Base-by-base conservation (phyloP, 1,140 invertebrate species). In the Meloidogyne chitwoodi region DNA sequence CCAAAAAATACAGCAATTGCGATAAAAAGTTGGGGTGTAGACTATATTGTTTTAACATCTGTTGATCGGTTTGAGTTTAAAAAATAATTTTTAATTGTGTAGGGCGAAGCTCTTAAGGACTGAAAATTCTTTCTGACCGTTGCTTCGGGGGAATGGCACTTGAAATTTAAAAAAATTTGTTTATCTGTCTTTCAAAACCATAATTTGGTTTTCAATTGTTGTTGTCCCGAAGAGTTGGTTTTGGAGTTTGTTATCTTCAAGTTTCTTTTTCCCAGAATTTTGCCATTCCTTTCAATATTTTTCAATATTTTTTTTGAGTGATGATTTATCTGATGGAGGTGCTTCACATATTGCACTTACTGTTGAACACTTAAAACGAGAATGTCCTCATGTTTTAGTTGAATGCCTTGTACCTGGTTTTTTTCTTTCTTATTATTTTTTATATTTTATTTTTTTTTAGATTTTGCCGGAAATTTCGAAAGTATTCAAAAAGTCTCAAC, bases 21-120 rank as follows among this genome's bases (percentile, higher is more conserved):
- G 3, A 93, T 99, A 81, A 91, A 92, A 66, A 91, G 93, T 63
- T 99, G 96, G 96, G 94, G 94, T 14, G 89, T 99, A 12, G 94
- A 96, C 87, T 99, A 99, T 89, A 92, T 99, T 77, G 96, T 99
- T 26, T 88, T 99, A 3, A 99, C 97, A 4, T 98, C 95, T 19
- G 96, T 99, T 0, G 96, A 99, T 88, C 90, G 97, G 88, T 96
- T 98, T 90, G 27, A 12, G 19, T 24, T 38, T 24, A 10, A 26
- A 6, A 26, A 2, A 41, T 41, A 16, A 12, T 24, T 22, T 16
- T 24, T 2, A 11, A 26, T 26, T 34, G n/a, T n/a, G n/a, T n/a
- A n/a, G n/a, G n/a, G n/a, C n/a, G n/a, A n/a, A n/a, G n/a, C n/a
- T n/a, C n/a, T n/a, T n/a, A n/a, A n/a, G n/a, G n/a, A n/a, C n/a